Base-by-base conservation (phyloP, 2,888 invertebrate genomes). In the Eupithecia subumbrata region DNA sequence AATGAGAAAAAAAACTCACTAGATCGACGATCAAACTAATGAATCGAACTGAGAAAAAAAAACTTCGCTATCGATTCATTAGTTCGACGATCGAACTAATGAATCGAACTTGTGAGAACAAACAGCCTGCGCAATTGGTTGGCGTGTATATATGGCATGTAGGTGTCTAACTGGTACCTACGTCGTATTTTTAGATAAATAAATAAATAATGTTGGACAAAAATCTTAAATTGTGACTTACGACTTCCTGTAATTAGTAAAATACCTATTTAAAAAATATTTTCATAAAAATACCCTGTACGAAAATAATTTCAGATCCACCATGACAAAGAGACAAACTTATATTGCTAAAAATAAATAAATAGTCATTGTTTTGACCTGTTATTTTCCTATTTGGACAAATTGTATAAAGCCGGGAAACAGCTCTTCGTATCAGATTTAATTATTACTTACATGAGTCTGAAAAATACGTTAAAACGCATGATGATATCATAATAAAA, bases 231-330 rank as follows among this genome's bases (percentile, higher is more conserved):
- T n/a, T n/a, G n/a, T n/a, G n/a, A 68, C 73, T 73, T 69, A 73
- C 73, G 30, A 73, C 37, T 64, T n/a, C n/a, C 73, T 73, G 69
- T 30, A 74, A 74, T 30, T 18, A 48, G 30, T n/a, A 68, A 22
- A 11, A 45, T 48, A n/a, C 0, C 2, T 40, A 7, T n/a, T 48
- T 48, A n/a, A 48, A n/a, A 48, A 18, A 18, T 52, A 52, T 52
- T 52, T 9, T 22, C 0, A 52, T 52, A n/a, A 52, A 48, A 48
- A n/a, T 45, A 45, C 48, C n/a, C 2, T n/a, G 8, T 52, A 56
- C 22, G 2, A 56, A 56, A 11, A n/a, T 52, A n/a, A 52, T 52
- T 3, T n/a, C n/a, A 9, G 52, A 52, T 48, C 43, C 18, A 48
- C 48, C 2, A 16, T 48, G 18, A 18, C 16, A 48, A 48, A 48